phyloP scores from a whole-genome alignment of 1,140 invertebrate genomes.

The Eriocheir sinensis region DNA sequence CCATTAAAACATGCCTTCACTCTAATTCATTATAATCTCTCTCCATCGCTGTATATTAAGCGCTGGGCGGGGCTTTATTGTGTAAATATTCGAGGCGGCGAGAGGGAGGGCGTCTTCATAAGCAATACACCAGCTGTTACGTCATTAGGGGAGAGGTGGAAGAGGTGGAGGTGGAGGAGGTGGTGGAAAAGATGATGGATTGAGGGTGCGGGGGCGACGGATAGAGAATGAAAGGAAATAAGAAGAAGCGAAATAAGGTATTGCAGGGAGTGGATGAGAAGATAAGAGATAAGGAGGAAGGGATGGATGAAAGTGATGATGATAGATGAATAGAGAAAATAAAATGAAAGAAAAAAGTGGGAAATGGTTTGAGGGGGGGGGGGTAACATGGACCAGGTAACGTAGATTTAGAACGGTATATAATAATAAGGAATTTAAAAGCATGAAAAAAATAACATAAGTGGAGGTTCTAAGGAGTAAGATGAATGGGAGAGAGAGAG shows the following conservation, averaged over 20 bases:
- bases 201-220: too few relatives aligned
- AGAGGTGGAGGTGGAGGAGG: neutral
- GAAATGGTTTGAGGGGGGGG: neutral
- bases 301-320: too few relatives aligned
- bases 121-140: neutral
- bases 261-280: too few relatives aligned
- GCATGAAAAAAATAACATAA: neutral
- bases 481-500: neutral
- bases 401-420: too few relatives aligned
- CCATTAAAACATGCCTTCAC: conserved; percentile 8
- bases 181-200: too few relatives aligned
- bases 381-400: neutral
- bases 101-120: neutral
- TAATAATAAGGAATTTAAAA: neutral
- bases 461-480: neutral
- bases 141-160: neutral
- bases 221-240: too few relatives aligned
- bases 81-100: neutral
- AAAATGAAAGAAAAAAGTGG: too few relatives aligned
- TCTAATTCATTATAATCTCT: conserved; percentile 8
- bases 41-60: conserved; percentile 15
- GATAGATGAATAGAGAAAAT: too few relatives aligned
- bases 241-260: too few relatives aligned
- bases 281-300: too few relatives aligned
- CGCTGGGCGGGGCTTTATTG: neutral